Base-by-base conservation (phyloP, 2,797 vertebrate species). In the Sebastes matsubarae region DNA sequence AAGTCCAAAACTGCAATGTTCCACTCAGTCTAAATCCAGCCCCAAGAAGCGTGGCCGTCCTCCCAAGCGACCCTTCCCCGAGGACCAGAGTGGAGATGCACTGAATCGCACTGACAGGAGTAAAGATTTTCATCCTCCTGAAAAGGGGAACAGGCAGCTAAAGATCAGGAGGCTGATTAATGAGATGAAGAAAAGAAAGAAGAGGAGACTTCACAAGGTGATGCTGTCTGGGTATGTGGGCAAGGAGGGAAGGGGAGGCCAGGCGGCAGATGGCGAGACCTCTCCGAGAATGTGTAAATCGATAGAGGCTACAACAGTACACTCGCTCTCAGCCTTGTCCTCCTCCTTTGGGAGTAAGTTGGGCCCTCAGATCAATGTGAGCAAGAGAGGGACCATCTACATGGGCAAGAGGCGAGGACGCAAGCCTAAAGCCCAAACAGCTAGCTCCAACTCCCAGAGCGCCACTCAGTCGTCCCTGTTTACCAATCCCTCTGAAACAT, bases 361-460 rank as follows among this genome's bases (percentile, higher is more conserved):
- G 68, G 98, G 97, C 71, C 98, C 98, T 90, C 99, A 99, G 86
- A 99, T 99, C 91, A 99, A 99, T 8, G 98, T 99, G 65, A 99
- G 99, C 93, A 99, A 99, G 94, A 97, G 98, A 94, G 99, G 98
- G 73, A 99, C 99, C 2, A 99, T 99, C 92, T 99, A 99, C 84
- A 99, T 99, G 96, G 99, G 99, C 82, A 99, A 99, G 85, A 97
- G 98, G 84, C 95, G 99, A 91, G 99, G 99, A 34, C 96, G 98
- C 69, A 99, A 99, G 83, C 99, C 99, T 3, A 99, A 99, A 94
- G 95, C 95, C 63, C 93, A 93, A 66, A 85, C 87, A 1, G 61
- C 80, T 12, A 70, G 72, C 69, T 75, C 83, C 38, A 87, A 55
- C 64, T 72, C 88, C 76, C 91, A 93, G 74, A 90, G 4, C 81